Base-by-base conservation (phyloP, 2,113 vertebrate genomes). In the Paramisgurnus dabryanus region DNA sequence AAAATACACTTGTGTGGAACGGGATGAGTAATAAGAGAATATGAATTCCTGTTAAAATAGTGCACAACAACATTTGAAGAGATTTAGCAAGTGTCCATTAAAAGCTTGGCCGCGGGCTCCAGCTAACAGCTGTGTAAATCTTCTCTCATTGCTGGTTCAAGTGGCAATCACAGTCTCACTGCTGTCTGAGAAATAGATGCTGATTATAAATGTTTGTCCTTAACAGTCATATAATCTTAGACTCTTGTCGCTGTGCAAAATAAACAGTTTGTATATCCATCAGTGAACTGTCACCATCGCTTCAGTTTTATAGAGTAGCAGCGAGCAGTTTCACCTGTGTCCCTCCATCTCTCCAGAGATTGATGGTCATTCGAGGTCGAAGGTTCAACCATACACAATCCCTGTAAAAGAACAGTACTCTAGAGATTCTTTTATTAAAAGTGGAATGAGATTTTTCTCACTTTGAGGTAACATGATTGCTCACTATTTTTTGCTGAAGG, bases 361-460 rank as follows among this genome's bases (percentile, higher is more conserved):
- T 34, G 13, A 47, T 75, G 71, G 53, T 74, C 55, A 76, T 76
- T 60, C 39, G 22, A 27, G 63, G 72, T 67, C 71, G 68, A 40
- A 40, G 22, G 10, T 58, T 61, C 22, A 47, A 61, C 12, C 17
- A 3, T 76, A 58, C 63, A 67, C 70, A 66, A 45, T 53, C 49
- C 57, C 39, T 47, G 18, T 67, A 40, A 74, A 74, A 74, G 61
- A 75, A 73, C 4, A n/a, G 47, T 18, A 3, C 79, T 40, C 63
- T 18, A 6, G 49, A 80, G 64, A 67, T 64, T 64, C 6, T 57
- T 64, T 55, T 80, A 80, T 80, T 41, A 74, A 53, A 80, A 5
- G 22, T 41, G 64, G 18, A 75, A 67, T 67, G 45, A 68, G 15
- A 39, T 75, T 49, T 67, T 47, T 57, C 10, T 55, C 53, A n/a